Evolutionary conservation across 2,113 vertebrate species (phyloP).

Genomic region (Serilophus lunatus): DNA sequence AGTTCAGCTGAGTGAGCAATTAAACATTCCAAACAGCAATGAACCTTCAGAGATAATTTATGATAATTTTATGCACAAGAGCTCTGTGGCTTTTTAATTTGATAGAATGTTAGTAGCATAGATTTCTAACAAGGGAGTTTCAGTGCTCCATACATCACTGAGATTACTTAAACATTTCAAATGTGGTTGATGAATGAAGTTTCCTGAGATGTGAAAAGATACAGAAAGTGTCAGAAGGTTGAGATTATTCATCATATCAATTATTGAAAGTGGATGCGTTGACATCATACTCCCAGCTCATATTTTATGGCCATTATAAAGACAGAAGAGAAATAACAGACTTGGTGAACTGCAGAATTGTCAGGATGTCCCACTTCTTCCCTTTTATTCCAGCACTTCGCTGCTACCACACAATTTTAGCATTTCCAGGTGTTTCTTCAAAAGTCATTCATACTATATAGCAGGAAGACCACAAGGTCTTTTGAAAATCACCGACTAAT

Average conservation of each 20-base stretch:
- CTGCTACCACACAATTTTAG: neutral
- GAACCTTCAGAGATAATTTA: slow-evolving; percentile 83
- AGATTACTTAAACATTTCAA: slow-evolving; percentile 91
- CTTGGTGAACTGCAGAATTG: slow-evolving; percentile 53
- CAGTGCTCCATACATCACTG: slow-evolving; percentile 87
- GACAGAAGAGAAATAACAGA: slow-evolving; percentile 80
- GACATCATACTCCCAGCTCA: slow-evolving; percentile 87
- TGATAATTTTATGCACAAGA: slow-evolving; percentile 86
- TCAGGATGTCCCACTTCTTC: slow-evolving; percentile 49
- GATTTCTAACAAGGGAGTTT: slow-evolving; percentile 86
- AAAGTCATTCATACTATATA: neutral
- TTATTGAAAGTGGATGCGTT: slow-evolving; percentile 94
- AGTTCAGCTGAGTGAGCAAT: slow-evolving; percentile 82
- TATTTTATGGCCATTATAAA: slow-evolving; percentile 86
- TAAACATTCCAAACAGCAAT: slow-evolving; percentile 83
- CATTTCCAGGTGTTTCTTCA: neutral
- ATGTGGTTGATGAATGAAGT: slow-evolving; percentile 90
- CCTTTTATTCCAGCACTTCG: neutral
- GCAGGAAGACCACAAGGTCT: neutral
- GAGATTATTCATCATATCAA: slow-evolving; percentile 95
- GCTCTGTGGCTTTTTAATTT: slow-evolving; percentile 87
- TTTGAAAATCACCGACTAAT: neutral
- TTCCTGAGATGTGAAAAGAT: slow-evolving; percentile 81
- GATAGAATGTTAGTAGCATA: slow-evolving; percentile 88
- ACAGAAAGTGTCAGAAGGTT: slow-evolving; percentile 88